Evolutionary conservation across 2,888 invertebrate genomes (phyloP), one percentile per base, ranked within the genome.

Genomic region (Sepioteuthis lessoniana): DNA sequence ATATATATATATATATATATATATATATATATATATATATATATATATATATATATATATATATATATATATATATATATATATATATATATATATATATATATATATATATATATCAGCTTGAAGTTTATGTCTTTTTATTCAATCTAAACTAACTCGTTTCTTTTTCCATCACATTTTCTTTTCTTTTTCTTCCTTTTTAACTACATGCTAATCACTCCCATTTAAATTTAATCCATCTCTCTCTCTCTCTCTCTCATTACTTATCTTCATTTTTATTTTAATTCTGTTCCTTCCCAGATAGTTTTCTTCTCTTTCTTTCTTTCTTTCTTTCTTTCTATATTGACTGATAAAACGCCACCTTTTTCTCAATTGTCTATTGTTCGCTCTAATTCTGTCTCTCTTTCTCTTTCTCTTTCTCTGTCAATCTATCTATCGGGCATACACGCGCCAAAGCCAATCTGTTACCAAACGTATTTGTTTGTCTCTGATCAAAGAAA

Each of bases 401-500:
- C 28, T n/a, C 31, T 76, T 8, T 76, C 76, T 31, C n/a, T 76
- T n/a, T 76, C 10, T 76, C 76, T 76, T 8, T 76, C 76, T 76
- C n/a, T 76, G n/a, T 76, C 50, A 21, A 16, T 50, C 60, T 28
- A 60, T 60, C 25, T 60, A 21, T 60, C 16, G 3, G 2, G 28
- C 37, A 60, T 25, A 90, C 60, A 76, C 76, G 76, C 76, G 10
- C 16, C n/a, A n/a, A 1, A 76, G 76, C n/a, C 76, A 76, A 76
- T 76, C 76, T 76, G 76, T 76, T 76, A 76, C 76, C 76, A 76
- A 76, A 76, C 76, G 31, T 76, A 76, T 76, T 76, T 76, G 76
- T 76, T 76, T 76, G n/a, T 76, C n/a, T 76, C 76, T 13, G 76
- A 76, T 76, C 76, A 76, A 76, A 76, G 76, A 76, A 76, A n/a